Evolutionary conservation across 2,888 invertebrate species (phyloP).

Genomic region (Pollenia labialis): DNA sequence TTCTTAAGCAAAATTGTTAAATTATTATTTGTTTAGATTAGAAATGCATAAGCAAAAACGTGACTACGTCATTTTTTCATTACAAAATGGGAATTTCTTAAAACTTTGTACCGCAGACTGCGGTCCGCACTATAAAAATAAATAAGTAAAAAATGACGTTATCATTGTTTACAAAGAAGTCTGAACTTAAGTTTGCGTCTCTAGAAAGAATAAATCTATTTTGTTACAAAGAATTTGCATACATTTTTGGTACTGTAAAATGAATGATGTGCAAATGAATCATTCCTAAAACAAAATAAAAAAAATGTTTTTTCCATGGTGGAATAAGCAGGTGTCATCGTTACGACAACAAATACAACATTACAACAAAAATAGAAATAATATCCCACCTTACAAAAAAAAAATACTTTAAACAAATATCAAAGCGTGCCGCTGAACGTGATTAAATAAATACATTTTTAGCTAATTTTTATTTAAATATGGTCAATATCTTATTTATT

Average conservation of each 20-base stretch:
- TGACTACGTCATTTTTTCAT: conserved; percentile 22
- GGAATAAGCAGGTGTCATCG: no score
- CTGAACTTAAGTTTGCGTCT: neutral
- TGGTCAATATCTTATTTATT: no score
- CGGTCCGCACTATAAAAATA: no score
- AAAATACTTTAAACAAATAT: no score
- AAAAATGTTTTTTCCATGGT: neutral
- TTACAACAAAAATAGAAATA: no score
- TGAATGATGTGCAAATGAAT: conserved; percentile 10
- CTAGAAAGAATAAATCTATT: no score
- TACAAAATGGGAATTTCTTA: conserved; percentile 28
- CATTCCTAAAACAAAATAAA: conserved; percentile 5
- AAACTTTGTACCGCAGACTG: conserved; percentile 44
- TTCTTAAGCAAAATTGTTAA: neutral
- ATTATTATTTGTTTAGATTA: conserved; percentile 26
- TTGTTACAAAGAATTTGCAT: neutral
- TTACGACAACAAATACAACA: no score
- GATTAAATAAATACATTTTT: no score
- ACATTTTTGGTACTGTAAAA: neutral
- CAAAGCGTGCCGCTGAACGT: no score
- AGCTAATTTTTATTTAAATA: no score
- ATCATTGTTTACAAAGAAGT: conserved; percentile 20
- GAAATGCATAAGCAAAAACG: conserved; percentile 3
- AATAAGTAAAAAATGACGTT: conserved; percentile 16
- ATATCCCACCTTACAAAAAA: no score